phyloP scores from a whole-genome alignment of 1,140 invertebrate genomes.

The Drosophila sp. region DNA sequence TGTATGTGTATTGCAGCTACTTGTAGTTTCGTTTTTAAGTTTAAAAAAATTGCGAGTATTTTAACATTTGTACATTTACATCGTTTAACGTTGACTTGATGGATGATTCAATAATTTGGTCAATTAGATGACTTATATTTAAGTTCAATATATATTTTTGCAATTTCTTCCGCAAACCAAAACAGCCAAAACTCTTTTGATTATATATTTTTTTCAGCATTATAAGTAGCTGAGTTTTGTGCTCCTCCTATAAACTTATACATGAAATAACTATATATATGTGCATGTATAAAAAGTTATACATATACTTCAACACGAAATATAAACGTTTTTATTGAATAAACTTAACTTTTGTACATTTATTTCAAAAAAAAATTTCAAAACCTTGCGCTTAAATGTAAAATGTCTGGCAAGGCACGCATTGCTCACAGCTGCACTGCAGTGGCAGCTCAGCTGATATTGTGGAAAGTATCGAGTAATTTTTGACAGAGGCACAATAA shows the following conservation, averaged over 20 bases:
- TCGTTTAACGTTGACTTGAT: not conserved
- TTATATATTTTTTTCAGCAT: constrained; percentile 28
- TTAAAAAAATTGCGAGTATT: constrained; percentile 10
- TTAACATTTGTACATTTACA: constrained; percentile 3
- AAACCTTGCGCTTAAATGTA: not conserved
- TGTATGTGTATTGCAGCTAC: constrained; percentile 34
- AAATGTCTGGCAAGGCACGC: constrained; percentile 10
- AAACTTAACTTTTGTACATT: constrained; percentile 3
- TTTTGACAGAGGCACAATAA: not conserved
- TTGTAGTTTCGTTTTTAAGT: constrained; percentile 61
- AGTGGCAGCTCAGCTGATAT: not conserved
- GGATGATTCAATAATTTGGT: constrained; percentile 21
- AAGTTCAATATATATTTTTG: constrained; percentile 39
- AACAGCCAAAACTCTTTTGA: constrained; percentile 33
- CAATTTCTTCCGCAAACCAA: constrained; percentile 7
- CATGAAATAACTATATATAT: constrained; percentile 42
- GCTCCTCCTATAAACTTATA: constrained; percentile 58
- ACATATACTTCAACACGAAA: constrained; percentile 72
- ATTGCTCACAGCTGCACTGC: not conserved
- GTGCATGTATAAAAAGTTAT: constrained; percentile 48
- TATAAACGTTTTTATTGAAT: constrained; percentile 80
- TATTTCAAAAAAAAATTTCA: not conserved
- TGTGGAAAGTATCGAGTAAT: not conserved
- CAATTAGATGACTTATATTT: constrained; percentile 56
- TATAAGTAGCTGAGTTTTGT: constrained; percentile 54